A percentile compares a stretch with the other conserved stretches of the same genome.
Evolutionary conservation across 2,888 invertebrate species (phyloP).

Genomic region (Spatulosminthurus flaviceps): DNA sequence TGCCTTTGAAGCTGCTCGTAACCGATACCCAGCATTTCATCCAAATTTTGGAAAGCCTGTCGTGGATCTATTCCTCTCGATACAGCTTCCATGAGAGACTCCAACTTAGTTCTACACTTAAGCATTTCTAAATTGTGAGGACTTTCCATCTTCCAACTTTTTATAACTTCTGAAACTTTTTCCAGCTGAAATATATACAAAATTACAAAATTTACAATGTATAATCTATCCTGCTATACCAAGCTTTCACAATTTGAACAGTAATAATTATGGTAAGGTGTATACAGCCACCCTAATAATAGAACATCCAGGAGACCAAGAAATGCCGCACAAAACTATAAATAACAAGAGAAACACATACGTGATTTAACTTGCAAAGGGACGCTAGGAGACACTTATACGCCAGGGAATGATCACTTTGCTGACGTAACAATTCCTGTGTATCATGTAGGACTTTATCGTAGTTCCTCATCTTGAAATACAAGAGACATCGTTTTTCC

Average conservation of each 20-base stretch:
- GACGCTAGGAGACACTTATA: constrained; percentile 60
- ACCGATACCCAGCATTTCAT: constrained; percentile 57
- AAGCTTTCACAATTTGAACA: too few relatives aligned
- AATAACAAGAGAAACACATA: too few relatives aligned
- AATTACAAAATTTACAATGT: too few relatives aligned
- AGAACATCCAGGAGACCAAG: too few relatives aligned
- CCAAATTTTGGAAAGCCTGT: constrained; percentile 61
- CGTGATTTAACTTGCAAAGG: constrained; percentile 61
- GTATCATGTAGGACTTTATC: constrained; percentile 58
- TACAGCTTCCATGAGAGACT: constrained; percentile 58
- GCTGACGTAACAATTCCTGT: constrained; percentile 55
- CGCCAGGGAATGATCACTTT: constrained; percentile 56
- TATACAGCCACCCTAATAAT: too few relatives aligned
- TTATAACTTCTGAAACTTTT: constrained; percentile 56
- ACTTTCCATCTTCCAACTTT: constrained; percentile 56
- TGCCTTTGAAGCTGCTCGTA: constrained; percentile 57
- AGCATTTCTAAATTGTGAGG: constrained; percentile 61
- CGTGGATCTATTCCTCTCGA: constrained; percentile 59
- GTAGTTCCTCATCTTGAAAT: constrained; percentile 56
- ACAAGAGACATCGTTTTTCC: constrained; percentile 60
- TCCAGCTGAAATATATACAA: too few relatives aligned
- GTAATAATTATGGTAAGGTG: too few relatives aligned
- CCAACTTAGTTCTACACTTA: constrained; percentile 59
- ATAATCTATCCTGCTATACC: too few relatives aligned
- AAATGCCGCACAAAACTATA: too few relatives aligned